Base-by-base conservation (phyloP, 2,888 invertebrate genomes). In the Apamea epomidion region DNA sequence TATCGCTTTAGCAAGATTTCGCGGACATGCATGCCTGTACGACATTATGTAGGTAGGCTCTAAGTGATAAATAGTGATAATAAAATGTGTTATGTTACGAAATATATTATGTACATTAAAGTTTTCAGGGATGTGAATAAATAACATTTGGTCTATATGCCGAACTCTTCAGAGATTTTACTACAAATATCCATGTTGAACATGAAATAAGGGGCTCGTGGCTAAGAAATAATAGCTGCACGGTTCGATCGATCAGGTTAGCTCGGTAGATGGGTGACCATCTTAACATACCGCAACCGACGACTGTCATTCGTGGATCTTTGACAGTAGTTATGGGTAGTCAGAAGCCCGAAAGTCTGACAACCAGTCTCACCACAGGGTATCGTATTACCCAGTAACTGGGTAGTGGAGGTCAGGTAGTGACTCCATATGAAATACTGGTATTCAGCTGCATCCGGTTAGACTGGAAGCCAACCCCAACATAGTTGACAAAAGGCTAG, bases 1-100 rank as follows among this genome's bases (percentile, higher is more conserved):
- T 96, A 96, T 96, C 96, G 93, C 88, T 92, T 94, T 92, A 90
- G 92, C 92, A 91, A 94, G 92, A 93, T 94, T 95, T 94, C 87
- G 89, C 89, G 92, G 91, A 91, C 92, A 91, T 92, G 92, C 92
- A 92, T 88, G 91, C 89, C 88, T 88, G 88, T 82, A 81, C 78
- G 78, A 87, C 81, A 89, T 89, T 89, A 87, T 83, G 76, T 83
- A 81, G 82, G 78, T 78, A 86, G 82, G 83, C 87, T 87, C 82
- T 77, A 83, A 73, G 84, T 89, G 92, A 93, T 93, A 92, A 93
- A 85, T 88, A 80, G 85, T 87, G 92, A 93, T 93, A 92, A 90
- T 91, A 86, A 83, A 90, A 90, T 91, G 83, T 85, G 74, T 76
- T 58, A 62, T 79, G 78, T 89, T 91, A 89, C 81, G 84, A 89